Evolutionary conservation across 1,140 invertebrate genomes (phyloP), one percentile per base, ranked within the genome.

Genomic region (Metopolophium dirhodum): DNA sequence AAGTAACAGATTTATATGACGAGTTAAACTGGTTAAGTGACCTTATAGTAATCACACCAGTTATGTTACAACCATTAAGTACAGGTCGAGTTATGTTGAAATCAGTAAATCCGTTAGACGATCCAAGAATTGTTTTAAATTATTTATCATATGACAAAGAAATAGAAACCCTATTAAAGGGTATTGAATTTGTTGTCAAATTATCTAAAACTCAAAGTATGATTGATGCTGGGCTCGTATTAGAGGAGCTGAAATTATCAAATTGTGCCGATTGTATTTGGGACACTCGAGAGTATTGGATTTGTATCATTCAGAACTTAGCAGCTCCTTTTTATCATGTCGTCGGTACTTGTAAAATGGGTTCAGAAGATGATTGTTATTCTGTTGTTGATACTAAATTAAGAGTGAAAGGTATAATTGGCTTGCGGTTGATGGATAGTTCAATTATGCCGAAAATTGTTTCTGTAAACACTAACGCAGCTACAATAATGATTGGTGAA

Each of bases 1-100:
- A 94, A 45, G 83, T 83, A 35, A 88, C 90, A 18, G 20, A n/a
- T 14, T 6, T 68, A 35, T 94, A 86, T 41, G 90, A 82, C 0
- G 77, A 83, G 18, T 37, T 94, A 30, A 94, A 94, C 20, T 86
- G 35, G 2, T 47, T 86, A 35, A 85, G 89, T n/a, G 93, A 94
- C 37, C 0, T 57, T 0, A 57, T 94, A 22, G 11, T 94, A 11
- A 57, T 94, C n/a, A 41, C 87, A 35, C 96, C 97, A n/a, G 95
- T 97, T 91, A 94, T 97, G 93, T 95, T 98, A 94, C 97, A 98
- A 95, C 97, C 98, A 6, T 97, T 97, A 95, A 97, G 96, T 45
- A 94, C 93, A 1, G 97, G 97, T 0, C 94, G 94, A 49, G 94
- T 98, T 4, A 95, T 94, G 41, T 94, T 98, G 9, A 94, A 95